These are phyloP conservation scores for Hirtodrosophila trivittata DNA, from an alignment of 2,888 invertebrate genomes.

Conservation along the genomic window DNA sequence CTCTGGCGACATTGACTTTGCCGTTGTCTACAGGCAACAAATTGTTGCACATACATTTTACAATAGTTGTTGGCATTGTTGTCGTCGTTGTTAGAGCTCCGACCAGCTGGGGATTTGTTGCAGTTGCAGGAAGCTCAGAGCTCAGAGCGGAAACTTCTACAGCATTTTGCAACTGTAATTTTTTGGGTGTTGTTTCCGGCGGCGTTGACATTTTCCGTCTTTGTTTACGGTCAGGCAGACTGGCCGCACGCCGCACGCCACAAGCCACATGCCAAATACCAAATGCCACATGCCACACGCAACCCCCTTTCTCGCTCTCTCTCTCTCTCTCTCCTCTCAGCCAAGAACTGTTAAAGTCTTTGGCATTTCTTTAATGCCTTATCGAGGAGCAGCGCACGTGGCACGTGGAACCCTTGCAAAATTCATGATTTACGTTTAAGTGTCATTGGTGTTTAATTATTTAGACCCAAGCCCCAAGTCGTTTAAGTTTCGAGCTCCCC, in stretches of 20 bases:
- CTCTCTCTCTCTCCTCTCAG: background rate
- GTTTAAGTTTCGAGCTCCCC: slow-evolving; percentile 49
- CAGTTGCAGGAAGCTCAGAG: slow-evolving; percentile 66
- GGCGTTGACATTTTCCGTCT: slow-evolving; percentile 70
- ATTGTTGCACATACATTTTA: slow-evolving; percentile 65
- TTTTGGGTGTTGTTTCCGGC: slow-evolving; percentile 77
- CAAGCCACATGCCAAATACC: background rate
- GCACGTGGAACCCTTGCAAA: slow-evolving; percentile 56
- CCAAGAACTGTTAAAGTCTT: slow-evolving; percentile 21
- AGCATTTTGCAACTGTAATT: slow-evolving; percentile 75
- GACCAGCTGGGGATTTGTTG: slow-evolving; percentile 68
- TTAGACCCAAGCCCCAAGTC: slow-evolving; percentile 60
- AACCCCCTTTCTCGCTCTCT: background rate
- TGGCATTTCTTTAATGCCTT: slow-evolving; percentile 60
- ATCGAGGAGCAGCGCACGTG: slow-evolving; percentile 50
- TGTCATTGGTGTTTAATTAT: slow-evolving; percentile 78
- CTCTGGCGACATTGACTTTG: slow-evolving; percentile 72
- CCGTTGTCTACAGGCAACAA: slow-evolving; percentile 65
- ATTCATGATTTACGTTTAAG: slow-evolving; percentile 79
- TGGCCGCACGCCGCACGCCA: background rate
- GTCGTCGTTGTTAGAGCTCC: slow-evolving; percentile 37
- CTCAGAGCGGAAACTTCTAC: slow-evolving; percentile 69
- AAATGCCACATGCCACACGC: background rate
- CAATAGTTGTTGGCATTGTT: slow-evolving; percentile 28
- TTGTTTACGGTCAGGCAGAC: slow-evolving; percentile 45